Percentiles rank a stretch among this genome's conserved stretches.
Conservation (phyloP, 1,140 invertebrate species). For the Heliconius congener region DNA sequence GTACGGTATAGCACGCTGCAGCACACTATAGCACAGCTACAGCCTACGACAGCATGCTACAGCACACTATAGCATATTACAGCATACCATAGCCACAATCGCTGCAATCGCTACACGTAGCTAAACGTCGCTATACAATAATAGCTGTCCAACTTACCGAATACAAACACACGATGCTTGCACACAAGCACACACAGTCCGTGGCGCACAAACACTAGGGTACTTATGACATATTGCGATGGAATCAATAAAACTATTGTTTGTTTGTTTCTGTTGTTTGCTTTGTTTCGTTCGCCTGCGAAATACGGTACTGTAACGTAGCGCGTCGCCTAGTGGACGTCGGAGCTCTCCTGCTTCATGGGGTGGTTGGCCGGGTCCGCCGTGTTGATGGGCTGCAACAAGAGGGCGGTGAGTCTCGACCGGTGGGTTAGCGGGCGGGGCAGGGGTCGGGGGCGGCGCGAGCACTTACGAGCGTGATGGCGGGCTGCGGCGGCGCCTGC, state of each 20-base stretch:
- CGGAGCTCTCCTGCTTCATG: constrained; percentile 83
- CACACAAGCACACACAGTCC: constrained; percentile 16
- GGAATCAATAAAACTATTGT: constrained; percentile 79
- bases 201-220: constrained; percentile 15
- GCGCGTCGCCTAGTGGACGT: constrained; percentile 72
- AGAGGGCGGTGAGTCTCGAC: too few species aligned
- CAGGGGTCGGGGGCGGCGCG: too few species aligned
- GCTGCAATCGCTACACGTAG: too few species aligned
- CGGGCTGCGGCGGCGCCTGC: constrained; percentile 60
- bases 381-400: constrained; percentile 83
- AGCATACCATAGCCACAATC: too few species aligned
- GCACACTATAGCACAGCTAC: too few species aligned
- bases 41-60: too few species aligned
- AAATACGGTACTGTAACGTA: constrained; percentile 46
- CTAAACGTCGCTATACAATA: too few species aligned
- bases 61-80: too few species aligned
- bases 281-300: not conserved
- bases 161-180: constrained; percentile 8
- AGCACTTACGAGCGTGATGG: constrained; percentile 44
- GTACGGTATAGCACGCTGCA: too few species aligned
- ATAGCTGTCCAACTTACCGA: not conserved
- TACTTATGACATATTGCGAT: constrained; percentile 51
- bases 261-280: constrained; percentile 58
- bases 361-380: constrained; percentile 85
- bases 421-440: too few species aligned